Percentiles rank a stretch among this genome's conserved stretches.
These are phyloP conservation scores for Urocolius indicus DNA, from an alignment of 2,113 vertebrate genomes.

Conservation along the genomic window DNA sequence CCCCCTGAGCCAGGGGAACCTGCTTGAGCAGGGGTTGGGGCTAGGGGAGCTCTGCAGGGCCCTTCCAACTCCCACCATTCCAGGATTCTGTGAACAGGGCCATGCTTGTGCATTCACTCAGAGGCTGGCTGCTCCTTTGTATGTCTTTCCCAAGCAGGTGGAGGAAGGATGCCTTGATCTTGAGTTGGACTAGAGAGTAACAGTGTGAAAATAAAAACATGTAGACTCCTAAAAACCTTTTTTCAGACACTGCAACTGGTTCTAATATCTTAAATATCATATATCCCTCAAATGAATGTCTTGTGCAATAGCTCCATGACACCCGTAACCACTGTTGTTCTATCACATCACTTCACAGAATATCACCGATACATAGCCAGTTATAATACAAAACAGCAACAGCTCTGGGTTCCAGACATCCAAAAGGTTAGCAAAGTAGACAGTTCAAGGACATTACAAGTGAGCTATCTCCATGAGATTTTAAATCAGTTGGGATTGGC, in stretches of 20 bases:
- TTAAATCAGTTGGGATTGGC: neutral
- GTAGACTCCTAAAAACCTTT: neutral
- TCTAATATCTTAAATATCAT: neutral
- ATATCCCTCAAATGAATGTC: neutral
- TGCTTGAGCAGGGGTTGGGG: too few relatives aligned
- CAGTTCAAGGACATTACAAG: neutral
- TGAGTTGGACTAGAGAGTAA: neutral
- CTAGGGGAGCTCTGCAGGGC: too few relatives aligned
- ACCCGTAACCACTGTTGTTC: neutral
- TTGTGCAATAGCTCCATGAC: neutral
- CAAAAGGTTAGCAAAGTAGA: neutral
- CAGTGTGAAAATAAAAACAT: neutral
- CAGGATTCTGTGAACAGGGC: too few relatives aligned
- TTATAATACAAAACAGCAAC: neutral
- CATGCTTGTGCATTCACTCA: fast-evolving
- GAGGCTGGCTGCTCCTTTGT: neutral
- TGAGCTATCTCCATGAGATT: neutral
- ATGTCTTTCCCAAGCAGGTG: neutral
- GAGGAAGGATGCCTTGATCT: neutral
- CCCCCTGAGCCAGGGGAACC: too few relatives aligned
- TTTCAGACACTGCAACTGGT: neutral
- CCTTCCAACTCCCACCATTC: too few relatives aligned
- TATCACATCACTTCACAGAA: neutral
- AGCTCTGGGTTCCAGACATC: neutral
- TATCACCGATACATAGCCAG: neutral